A percentile compares a stretch with the other conserved stretches of the same genome.
These are phyloP conservation scores for Zapornia atra DNA, from an alignment of 2,113 vertebrate species.

Conservation along the genomic window DNA sequence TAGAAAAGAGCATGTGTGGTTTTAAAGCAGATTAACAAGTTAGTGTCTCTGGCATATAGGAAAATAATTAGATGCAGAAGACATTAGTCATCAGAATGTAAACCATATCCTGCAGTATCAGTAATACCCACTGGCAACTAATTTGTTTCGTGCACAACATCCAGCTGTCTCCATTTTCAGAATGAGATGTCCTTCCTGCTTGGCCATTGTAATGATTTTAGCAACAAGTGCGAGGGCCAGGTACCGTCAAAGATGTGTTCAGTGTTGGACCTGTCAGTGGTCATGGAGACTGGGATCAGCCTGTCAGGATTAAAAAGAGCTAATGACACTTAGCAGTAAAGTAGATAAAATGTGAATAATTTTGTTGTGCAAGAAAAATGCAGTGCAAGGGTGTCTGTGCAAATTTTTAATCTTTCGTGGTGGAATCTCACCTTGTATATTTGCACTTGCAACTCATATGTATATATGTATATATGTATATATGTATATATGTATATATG, in stretches of 20 bases:
- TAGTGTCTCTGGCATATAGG: neutral
- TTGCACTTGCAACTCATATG: neutral
- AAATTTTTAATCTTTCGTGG: neutral
- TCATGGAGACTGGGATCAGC: neutral
- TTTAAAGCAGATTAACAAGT: neutral
- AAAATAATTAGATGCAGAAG: neutral
- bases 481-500: no score
- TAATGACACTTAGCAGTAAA: neutral
- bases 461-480: no score
- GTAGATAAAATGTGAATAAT: neutral
- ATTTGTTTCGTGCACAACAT: neutral
- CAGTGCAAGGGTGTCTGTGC: neutral
- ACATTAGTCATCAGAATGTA: neutral
- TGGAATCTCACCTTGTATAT: neutral
- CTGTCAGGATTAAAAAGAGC: neutral
- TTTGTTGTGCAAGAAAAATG: neutral
- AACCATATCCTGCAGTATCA: neutral
- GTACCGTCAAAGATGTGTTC: neutral
- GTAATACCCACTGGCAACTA: neutral
- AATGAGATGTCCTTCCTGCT: neutral
- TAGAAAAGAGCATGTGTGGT: neutral
- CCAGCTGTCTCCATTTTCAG: neutral
- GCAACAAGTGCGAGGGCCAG: neutral
- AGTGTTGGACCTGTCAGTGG: neutral
- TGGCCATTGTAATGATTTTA: neutral